Evolutionary conservation across 2,888 invertebrate genomes (phyloP), one percentile per base, ranked within the genome.

Genomic region (Ectemnius continuus): DNA sequence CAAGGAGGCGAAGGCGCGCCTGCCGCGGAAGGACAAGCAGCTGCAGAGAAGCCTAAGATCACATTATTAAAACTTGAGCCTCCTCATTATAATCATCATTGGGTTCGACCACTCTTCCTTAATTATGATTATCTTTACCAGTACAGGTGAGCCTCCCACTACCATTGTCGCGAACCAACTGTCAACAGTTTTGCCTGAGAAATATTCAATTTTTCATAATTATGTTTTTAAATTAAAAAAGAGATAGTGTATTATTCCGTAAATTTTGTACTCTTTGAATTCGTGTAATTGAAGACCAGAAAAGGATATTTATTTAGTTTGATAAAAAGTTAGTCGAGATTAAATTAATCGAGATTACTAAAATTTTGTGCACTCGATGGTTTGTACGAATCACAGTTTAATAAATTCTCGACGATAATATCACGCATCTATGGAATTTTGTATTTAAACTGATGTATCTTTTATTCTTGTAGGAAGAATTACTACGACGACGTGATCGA

Each of bases 401-500:
- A 20, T 20, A 20, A 20, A 20, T 2, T 20, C 20, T 20, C 20
- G 20, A 20, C 2, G 2, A 20, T 20, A 20, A 2, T 20, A 2
- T 20, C 2, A 20, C 23, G 23, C 23, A 2, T 23, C 23, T 23
- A 23, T 23, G 23, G 23, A 23, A 23, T 23, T 23, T 23, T 36
- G 2, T 8, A 11, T 8, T 6, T 36, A 11, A 28, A 36, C 8
- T 36, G 8, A 36, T 36, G 0, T 0, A 11, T 11, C 1, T 36
- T 36, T 14, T 14, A 52, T 67, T 26, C 67, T 73, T 75, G 4
- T 67, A 91, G 95, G 91, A 94, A 94, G 91, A 96, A 96, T 91
- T 97, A 97, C 91, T 97, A 97, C 91, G 94, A 96, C 88, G 96
- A 97, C 89, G 94, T 96, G 75, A 96, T 97, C 90, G 94, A 95